Evolutionary conservation across 2,797 vertebrate genomes (phyloP).

Genomic region (Falco cherrug): DNA sequence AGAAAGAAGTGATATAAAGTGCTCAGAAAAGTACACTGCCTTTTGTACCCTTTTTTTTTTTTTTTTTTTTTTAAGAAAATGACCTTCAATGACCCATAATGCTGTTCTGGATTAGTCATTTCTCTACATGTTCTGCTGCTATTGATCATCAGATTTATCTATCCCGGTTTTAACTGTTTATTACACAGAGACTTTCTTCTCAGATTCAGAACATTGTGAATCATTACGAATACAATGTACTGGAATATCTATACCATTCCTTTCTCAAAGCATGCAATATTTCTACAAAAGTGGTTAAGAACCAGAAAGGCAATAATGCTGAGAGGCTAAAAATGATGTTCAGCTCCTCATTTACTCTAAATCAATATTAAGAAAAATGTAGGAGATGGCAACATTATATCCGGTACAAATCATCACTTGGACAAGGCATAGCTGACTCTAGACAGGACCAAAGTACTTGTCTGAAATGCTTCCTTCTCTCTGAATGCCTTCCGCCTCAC

Average conservation of each 20-base stretch:
- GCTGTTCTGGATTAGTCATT: not conserved
- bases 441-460: slow-evolving; percentile 6
- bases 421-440: not conserved
- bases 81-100: not conserved
- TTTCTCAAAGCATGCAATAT: not conserved
- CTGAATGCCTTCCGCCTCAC: not conserved
- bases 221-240: not conserved
- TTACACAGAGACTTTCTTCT: not conserved
- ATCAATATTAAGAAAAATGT: not conserved
- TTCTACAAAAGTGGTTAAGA: not conserved
- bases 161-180: not conserved
- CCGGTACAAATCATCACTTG: slow-evolving; percentile 17
- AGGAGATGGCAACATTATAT: not conserved
- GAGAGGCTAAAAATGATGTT: slow-evolving; percentile 14
- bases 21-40: not conserved
- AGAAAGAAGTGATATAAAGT: not conserved
- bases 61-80: not conserved
- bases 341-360: not conserved
- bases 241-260: not conserved
- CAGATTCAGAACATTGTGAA: not conserved
- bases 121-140: not conserved
- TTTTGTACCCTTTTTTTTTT: not conserved
- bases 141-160: not conserved
- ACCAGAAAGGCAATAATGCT: not conserved
- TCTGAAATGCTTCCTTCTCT: slow-evolving; percentile 40